Percentiles rank a stretch among this genome's conserved stretches.
These are phyloP conservation scores for Cyanocitta stelleri DNA, from an alignment of 2,113 vertebrate species.

Conservation along the genomic window DNA sequence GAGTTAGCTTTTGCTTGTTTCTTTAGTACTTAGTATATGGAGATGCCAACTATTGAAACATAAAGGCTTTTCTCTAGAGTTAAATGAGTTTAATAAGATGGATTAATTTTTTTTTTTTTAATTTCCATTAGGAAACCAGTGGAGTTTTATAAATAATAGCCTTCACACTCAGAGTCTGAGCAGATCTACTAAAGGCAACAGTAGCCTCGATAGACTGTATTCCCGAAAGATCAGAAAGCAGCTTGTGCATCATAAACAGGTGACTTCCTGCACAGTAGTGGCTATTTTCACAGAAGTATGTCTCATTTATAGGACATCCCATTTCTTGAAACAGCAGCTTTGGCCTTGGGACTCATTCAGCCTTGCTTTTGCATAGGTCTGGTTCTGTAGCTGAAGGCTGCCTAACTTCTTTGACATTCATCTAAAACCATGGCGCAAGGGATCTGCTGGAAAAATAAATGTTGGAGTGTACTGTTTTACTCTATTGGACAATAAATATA, in stretches of 20 bases:
- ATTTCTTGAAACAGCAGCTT: conserved; percentile 5
- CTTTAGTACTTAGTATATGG: not conserved
- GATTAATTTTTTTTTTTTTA: not conserved
- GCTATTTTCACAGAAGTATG: not conserved
- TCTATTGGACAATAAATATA: not conserved
- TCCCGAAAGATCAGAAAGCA: conserved; percentile 98
- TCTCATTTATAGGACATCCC: not conserved
- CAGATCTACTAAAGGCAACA: conserved; percentile 91
- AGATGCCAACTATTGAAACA: not conserved
- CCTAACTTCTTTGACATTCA: not conserved
- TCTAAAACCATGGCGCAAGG: not conserved
- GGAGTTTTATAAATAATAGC: conserved; percentile 99
- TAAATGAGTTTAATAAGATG: not conserved
- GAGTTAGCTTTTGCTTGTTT: not conserved
- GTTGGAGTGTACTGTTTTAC: not conserved
- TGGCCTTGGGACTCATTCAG: conserved; percentile 16
- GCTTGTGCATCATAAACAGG: conserved; percentile 98
- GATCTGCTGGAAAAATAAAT: not conserved
- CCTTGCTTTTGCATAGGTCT: conserved; percentile 38
- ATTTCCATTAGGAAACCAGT: conserved; percentile 85
- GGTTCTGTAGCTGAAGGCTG: conserved; percentile 38
- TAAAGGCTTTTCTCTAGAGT: not conserved
- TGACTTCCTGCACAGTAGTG: conserved; percentile 68
- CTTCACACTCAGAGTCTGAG: conserved; percentile 90
- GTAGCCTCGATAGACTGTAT: conserved; percentile 93